Conservation (phyloP, 2,888 invertebrate genomes). For the Drosophila birchii region DNA sequence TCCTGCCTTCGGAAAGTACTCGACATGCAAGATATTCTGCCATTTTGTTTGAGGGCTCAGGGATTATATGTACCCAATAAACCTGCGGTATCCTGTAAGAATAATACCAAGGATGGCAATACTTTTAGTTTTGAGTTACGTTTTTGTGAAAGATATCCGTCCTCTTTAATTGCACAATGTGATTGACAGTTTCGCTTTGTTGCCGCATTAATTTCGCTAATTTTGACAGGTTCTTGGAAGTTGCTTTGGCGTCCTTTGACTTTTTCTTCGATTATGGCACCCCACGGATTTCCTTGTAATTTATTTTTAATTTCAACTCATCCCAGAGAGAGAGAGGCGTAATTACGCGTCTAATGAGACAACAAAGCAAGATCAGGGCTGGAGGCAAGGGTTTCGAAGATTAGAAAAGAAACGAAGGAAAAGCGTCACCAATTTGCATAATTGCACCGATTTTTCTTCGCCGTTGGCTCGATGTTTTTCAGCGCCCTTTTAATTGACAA, state of each 20-base stretch:
- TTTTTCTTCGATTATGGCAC: slow-evolving; percentile 61
- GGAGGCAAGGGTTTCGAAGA: slow-evolving; percentile 44
- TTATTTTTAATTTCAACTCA: slow-evolving; percentile 73
- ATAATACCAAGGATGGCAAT: neutral
- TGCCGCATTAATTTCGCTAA: slow-evolving; percentile 76
- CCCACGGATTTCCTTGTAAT: slow-evolving; percentile 68
- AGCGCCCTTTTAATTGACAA: slow-evolving; percentile 51
- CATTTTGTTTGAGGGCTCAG: slow-evolving; percentile 40
- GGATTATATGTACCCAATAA: neutral
- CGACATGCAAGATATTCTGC: slow-evolving; percentile 64
- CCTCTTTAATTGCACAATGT: slow-evolving; percentile 24
- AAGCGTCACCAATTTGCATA: slow-evolving; percentile 67
- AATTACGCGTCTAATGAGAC: slow-evolving; percentile 79
- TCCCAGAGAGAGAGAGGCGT: slow-evolving; percentile 55
- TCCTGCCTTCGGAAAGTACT: slow-evolving; percentile 34
- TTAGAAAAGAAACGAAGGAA: slow-evolving; percentile 25
- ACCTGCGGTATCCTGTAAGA: neutral
- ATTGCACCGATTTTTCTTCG: slow-evolving; percentile 70
- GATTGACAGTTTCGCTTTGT: slow-evolving; percentile 67
- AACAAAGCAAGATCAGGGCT: slow-evolving; percentile 65
- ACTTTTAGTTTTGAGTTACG: neutral
- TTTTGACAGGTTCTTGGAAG: slow-evolving; percentile 65
- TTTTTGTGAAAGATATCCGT: neutral
- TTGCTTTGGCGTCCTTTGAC: slow-evolving; percentile 12
- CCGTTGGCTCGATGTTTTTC: slow-evolving; percentile 18